These are phyloP conservation scores for Chionodraco myersi DNA, from an alignment of 2,113 vertebrate species.

Conservation along the genomic window DNA sequence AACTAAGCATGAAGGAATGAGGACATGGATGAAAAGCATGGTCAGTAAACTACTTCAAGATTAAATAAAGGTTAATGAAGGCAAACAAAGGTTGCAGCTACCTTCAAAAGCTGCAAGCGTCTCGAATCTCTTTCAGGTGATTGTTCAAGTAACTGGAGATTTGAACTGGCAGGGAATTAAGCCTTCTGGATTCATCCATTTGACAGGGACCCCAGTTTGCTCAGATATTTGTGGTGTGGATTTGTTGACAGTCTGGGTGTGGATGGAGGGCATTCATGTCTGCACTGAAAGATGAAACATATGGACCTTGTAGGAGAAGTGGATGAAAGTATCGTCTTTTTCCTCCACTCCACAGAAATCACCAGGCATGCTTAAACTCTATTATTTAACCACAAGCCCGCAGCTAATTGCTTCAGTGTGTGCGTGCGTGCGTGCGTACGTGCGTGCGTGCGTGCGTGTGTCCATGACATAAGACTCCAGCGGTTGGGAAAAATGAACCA, in stretches of 20 bases:
- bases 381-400: slow-evolving; percentile 75
- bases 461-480: slow-evolving; percentile 52
- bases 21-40: slow-evolving; percentile 5
- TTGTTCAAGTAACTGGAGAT: slow-evolving; percentile 12
- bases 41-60: not conserved
- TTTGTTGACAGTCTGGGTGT: slow-evolving; percentile 64
- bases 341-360: slow-evolving; percentile 67
- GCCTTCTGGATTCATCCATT: slow-evolving; percentile 19
- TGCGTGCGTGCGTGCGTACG: slow-evolving; percentile 37
- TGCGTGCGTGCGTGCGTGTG: slow-evolving; percentile 19
- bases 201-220: slow-evolving; percentile 1
- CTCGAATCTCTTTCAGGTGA: slow-evolving; percentile 29
- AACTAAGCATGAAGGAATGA: slow-evolving; percentile 23
- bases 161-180: slow-evolving; percentile 6
- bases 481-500: slow-evolving; percentile 66
- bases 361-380: slow-evolving; percentile 67
- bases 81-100: not conserved
- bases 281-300: slow-evolving; percentile 64
- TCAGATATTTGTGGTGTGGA: slow-evolving; percentile 59
- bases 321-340: slow-evolving; percentile 71
- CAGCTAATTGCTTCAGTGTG: slow-evolving; percentile 81
- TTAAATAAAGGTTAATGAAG: slow-evolving; percentile 32
- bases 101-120: not conserved
- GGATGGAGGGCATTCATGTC: slow-evolving; percentile 45
- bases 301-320: slow-evolving; percentile 58